A percentile compares a stretch with the other conserved stretches of the same genome.
phyloP scores from a whole-genome alignment of 2,888 invertebrate genomes.

The Drosophila longiperda region DNA sequence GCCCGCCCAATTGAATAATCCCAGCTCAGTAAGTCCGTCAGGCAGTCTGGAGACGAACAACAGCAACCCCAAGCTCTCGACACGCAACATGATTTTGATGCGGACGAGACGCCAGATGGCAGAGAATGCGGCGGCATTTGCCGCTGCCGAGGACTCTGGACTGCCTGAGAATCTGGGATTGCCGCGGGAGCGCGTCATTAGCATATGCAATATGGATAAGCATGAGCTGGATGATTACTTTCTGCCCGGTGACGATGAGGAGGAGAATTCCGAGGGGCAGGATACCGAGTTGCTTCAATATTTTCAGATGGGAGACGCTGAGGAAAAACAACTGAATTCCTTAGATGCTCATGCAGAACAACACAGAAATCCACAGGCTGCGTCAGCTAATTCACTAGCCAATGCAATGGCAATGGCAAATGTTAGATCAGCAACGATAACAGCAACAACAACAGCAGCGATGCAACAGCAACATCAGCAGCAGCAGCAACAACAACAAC shows the following conservation, averaged over 20 bases:
- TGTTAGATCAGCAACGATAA: constrained; percentile 36
- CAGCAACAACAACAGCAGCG: constrained; percentile 32
- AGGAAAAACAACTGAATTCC: constrained; percentile 84
- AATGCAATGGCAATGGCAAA: constrained; percentile 34
- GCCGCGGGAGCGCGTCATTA: constrained; percentile 89
- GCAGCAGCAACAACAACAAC: constrained; percentile 19
- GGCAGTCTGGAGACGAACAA: constrained; percentile 61
- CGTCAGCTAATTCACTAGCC: constrained; percentile 40
- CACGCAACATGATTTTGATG: constrained; percentile 86
- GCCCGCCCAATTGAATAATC: constrained; percentile 80
- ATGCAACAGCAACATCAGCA: constrained; percentile 50
- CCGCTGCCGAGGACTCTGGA: constrained; percentile 65
- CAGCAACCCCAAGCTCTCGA: constrained; percentile 84
- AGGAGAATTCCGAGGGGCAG: constrained; percentile 91
- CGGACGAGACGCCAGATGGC: constrained; percentile 84
- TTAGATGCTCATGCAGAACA: constrained; percentile 82
- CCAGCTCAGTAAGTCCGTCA: constrained; percentile 77
- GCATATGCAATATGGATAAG: constrained; percentile 91
- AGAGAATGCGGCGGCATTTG: constrained; percentile 70
- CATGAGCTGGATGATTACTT: constrained; percentile 92
- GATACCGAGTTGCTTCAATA: constrained; percentile 94
- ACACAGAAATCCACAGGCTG: constrained; percentile 80
- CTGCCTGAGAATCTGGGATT: constrained; percentile 85
- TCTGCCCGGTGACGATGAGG: constrained; percentile 85
- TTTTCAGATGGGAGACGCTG: constrained; percentile 87